Conservation (phyloP, 2,888 invertebrate genomes). For the Deroplatys truncata region DNA sequence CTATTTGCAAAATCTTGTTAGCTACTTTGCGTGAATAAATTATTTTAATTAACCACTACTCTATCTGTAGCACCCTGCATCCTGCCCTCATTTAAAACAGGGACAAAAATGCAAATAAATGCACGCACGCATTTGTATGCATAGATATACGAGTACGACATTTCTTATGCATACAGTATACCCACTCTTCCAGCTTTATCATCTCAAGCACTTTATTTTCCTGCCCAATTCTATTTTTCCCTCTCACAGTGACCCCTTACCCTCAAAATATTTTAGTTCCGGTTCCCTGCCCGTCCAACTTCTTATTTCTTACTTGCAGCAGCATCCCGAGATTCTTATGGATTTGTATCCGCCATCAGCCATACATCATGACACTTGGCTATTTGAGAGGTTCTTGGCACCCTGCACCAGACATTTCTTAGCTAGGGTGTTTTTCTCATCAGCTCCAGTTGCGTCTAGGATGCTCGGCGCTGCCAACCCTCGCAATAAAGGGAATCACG, state of each 20-base stretch:
- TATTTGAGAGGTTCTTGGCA: neutral
- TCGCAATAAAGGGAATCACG: neutral
- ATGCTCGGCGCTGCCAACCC: neutral
- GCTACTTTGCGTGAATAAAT: no score
- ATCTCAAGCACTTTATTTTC: neutral
- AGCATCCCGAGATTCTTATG: neutral
- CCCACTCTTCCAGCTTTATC: neutral
- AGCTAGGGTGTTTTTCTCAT: neutral
- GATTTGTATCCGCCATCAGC: neutral
- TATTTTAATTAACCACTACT: no score
- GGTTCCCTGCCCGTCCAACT: no score
- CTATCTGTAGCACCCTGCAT: no score
- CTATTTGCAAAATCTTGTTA: no score
- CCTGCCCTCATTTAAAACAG: no score
- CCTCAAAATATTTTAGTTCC: no score
- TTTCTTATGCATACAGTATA: no score
- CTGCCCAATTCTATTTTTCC: neutral
- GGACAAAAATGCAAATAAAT: neutral
- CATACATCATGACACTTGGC: neutral
- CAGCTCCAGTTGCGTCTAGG: neutral
- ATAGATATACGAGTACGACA: no score
- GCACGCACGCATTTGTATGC: neutral
- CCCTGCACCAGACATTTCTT: neutral
- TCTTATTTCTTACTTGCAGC: neutral
- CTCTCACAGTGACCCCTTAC: neutral